Evolutionary conservation across 1,140 invertebrate genomes (phyloP), one percentile per base, ranked within the genome.

Genomic region (Drosophila rhopaloa): DNA sequence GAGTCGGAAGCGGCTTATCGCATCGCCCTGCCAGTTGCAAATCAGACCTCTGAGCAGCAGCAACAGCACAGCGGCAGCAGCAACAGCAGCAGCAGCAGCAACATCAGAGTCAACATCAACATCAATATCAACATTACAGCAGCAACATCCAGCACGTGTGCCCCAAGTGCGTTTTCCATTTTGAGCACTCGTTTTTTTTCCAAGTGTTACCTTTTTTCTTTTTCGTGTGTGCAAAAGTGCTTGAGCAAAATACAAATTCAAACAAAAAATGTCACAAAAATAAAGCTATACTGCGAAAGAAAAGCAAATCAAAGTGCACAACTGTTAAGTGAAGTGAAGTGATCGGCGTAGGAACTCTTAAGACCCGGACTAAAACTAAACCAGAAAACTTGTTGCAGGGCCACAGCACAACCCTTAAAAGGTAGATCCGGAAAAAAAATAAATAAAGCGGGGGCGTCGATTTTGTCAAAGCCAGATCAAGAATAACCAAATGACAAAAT

Each of bases 171-270:
- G 50, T 37, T 53, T 53, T 51, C 29, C 48, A 5, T 16, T 35
- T 9, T 0, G 0, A n/a, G 6, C 27, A 27, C 29, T 6, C 13
- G 14, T n/a, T 35, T 51, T 51, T 53, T 68, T 68, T 70, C 40
- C 58, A 38, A 68, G 66, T 68, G 66, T 32, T 38, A 37, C 56
- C 56, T 14, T 46, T 41, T 41, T 55, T 47, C 13, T 32, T 24
- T 24, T 24, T 32, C 56, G 66, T 76, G 79, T 76, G 60, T 44
- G 50, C 77, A 14, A 58, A 66, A 72, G 77, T 81, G 66, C 77
- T 72, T 56, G n/a, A 63, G 65, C 29, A 32, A 75, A n/a, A 46
- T 38, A 7, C 10, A 29, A 43, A 44, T 14, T 13, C 24, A 58
- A 47, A 58, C 24, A 9, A 27, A 11, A 29, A 50, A 29, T 7